Percentiles rank a stretch among this genome's conserved stretches.
These are phyloP conservation scores for Trematomus loennbergii DNA, from an alignment of 2,113 vertebrate genomes.

Conservation along the genomic window DNA sequence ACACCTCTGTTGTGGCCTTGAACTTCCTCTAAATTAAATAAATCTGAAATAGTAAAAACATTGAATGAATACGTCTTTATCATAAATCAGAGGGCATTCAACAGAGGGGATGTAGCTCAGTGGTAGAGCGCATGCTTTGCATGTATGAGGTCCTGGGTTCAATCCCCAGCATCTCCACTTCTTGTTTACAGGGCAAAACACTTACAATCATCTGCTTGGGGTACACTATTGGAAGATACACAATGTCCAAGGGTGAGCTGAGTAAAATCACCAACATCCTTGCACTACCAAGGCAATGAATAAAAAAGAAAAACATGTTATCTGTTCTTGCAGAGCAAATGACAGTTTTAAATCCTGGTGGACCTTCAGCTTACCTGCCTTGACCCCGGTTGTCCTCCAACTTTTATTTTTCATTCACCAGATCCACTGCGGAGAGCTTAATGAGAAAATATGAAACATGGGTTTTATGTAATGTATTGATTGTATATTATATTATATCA, in stretches of 20 bases:
- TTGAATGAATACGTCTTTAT: fast-evolving
- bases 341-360: background rate
- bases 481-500: background rate
- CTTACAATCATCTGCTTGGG: background rate
- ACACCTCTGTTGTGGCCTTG: background rate
- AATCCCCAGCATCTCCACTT: constrained; percentile 76
- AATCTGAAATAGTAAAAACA: background rate
- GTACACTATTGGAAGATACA: background rate
- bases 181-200: background rate
- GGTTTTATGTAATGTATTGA: background rate
- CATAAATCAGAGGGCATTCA: background rate
- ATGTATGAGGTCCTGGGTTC: constrained; percentile 79
- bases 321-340: background rate
- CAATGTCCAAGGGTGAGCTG: background rate
- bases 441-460: background rate
- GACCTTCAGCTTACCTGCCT: background rate
- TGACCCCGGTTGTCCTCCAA: background rate
- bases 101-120: constrained; percentile 77
- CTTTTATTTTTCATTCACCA: background rate
- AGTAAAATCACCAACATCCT: background rate
- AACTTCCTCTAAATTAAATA: background rate
- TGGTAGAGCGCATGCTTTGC: constrained; percentile 74
- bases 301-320: background rate
- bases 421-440: background rate
- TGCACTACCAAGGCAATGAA: background rate